These are phyloP conservation scores for Augiades crinisus DNA, from an alignment of 2,888 invertebrate genomes.

Conservation along the genomic window DNA sequence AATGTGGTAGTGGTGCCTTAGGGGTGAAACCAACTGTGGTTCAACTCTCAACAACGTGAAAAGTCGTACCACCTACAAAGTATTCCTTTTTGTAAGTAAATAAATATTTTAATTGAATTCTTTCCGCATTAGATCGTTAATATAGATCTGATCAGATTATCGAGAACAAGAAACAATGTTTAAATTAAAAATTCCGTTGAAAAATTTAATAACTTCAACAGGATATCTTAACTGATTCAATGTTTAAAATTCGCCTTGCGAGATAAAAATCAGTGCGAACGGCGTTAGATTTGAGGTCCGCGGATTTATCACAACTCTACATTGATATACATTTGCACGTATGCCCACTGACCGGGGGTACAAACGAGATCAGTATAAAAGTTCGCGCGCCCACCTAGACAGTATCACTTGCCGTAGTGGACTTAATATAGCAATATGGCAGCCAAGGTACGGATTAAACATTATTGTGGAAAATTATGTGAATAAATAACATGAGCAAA, in stretches of 20 bases:
- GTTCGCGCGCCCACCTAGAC: slow-evolving; percentile 51
- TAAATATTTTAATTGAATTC: no score
- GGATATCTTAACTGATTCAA: not conserved
- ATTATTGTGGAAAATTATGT: slow-evolving; percentile 27
- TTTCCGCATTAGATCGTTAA: no score
- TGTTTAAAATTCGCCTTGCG: not conserved
- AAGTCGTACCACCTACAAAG: no score
- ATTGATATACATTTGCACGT: slow-evolving; percentile 11
- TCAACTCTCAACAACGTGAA: no score
- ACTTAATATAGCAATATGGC: slow-evolving; percentile 73
- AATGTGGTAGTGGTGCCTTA: no score
- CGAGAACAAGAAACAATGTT: no score
- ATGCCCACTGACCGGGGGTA: slow-evolving; percentile 52
- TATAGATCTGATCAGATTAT: no score
- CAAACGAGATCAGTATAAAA: slow-evolving; percentile 65
- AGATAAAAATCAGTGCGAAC: slow-evolving; percentile 12
- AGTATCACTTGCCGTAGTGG: slow-evolving; percentile 71
- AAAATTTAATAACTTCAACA: not conserved
- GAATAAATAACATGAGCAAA: not conserved
- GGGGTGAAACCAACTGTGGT: no score
- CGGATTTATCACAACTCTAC: slow-evolving; percentile 1
- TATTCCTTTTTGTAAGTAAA: no score
- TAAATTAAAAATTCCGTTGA: not conserved
- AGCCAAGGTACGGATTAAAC: slow-evolving; percentile 65
- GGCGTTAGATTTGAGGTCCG: slow-evolving; percentile 7